Evolutionary conservation across 2,888 invertebrate genomes (phyloP).

Genomic region (Palloptera scutellata): DNA sequence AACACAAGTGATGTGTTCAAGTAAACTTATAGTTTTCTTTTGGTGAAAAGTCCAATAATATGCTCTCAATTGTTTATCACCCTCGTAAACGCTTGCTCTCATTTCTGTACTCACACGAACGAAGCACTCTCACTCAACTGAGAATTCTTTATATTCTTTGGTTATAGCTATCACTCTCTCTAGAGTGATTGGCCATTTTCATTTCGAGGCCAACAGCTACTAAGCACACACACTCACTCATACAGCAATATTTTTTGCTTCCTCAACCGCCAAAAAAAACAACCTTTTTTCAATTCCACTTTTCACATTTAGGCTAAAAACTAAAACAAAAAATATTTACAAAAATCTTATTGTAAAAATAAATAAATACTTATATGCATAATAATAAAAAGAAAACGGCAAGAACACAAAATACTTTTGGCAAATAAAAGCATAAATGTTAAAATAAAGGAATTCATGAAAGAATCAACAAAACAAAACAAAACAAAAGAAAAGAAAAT

Average conservation of each 20-base stretch:
- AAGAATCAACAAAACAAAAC: neutral
- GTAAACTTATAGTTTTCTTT: too few relatives aligned
- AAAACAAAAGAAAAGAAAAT: slow-evolving; percentile 1
- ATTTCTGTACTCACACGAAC: too few relatives aligned
- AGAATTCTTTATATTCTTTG: too few relatives aligned
- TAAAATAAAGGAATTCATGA: neutral
- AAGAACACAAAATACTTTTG: slow-evolving; percentile 37
- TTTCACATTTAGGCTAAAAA: slow-evolving; percentile 43
- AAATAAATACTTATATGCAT: slow-evolving; percentile 30
- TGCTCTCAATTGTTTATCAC: too few relatives aligned
- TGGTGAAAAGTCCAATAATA: too few relatives aligned
- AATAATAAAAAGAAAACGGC: slow-evolving; percentile 27
- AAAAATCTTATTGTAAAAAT: slow-evolving; percentile 48
- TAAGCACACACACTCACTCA: slow-evolving; percentile 7
- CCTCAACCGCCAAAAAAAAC: neutral
- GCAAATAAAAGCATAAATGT: slow-evolving; percentile 25
- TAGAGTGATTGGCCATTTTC: too few relatives aligned
- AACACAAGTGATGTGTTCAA: too few relatives aligned
- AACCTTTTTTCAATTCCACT: too few relatives aligned
- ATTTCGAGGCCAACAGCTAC: neutral
- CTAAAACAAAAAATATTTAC: slow-evolving; percentile 50
- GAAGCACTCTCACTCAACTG: too few relatives aligned
- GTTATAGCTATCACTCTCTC: too few relatives aligned
- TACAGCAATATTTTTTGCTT: slow-evolving; percentile 22
- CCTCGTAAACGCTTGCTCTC: too few relatives aligned